These are phyloP conservation scores for Todiramphus saurophagus DNA, from an alignment of 2,113 vertebrate species.

Conservation along the genomic window DNA sequence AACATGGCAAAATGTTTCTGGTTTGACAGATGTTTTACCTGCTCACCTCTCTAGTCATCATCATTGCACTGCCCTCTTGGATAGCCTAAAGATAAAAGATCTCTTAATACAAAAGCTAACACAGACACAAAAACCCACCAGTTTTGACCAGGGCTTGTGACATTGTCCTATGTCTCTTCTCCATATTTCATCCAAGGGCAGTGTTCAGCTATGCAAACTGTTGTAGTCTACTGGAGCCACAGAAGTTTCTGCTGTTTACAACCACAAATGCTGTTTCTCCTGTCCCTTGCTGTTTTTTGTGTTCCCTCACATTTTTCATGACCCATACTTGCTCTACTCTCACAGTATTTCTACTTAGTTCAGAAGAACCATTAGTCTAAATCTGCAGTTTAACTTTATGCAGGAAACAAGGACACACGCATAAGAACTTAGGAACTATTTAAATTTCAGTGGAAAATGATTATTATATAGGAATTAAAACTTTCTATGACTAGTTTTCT, in stretches of 20 bases:
- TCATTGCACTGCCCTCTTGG: neutral
- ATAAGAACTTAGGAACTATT: neutral
- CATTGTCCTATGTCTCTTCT: fast-evolving
- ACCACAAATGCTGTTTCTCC: neutral
- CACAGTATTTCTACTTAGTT: neutral
- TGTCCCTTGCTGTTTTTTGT: neutral
- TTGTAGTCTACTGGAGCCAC: neutral
- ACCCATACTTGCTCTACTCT: neutral
- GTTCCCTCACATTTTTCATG: neutral
- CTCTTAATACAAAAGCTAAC: neutral
- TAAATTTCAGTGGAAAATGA: neutral
- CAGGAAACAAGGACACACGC: neutral
- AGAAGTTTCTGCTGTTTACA: neutral
- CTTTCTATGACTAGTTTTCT: neutral
- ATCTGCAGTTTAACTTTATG: neutral
- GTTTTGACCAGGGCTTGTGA: neutral
- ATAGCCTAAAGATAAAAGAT: neutral
- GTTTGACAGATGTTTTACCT: neutral
- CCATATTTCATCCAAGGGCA: neutral
- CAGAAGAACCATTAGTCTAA: neutral
- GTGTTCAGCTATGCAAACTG: neutral
- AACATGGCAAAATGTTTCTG: neutral
- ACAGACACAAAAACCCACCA: neutral
- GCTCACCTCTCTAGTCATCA: neutral
- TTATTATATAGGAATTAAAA: neutral